These are phyloP conservation scores for Setipinna tenuifilis DNA, from an alignment of 2,797 vertebrate species.

Conservation along the genomic window DNA sequence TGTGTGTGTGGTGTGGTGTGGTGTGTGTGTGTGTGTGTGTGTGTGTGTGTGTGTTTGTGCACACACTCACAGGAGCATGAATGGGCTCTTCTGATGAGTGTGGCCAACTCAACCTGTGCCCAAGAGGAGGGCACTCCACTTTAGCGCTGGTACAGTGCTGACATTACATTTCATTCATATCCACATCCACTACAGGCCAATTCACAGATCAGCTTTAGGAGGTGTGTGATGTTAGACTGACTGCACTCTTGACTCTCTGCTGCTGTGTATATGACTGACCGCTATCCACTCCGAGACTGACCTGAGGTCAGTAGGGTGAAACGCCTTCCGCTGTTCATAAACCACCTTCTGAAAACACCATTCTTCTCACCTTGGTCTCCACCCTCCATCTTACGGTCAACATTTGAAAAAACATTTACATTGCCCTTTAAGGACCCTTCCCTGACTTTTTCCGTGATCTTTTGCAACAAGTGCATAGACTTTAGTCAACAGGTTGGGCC, in stretches of 20 bases:
- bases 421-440: too few relatives aligned
- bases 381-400: too few relatives aligned
- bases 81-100: constrained; percentile 10
- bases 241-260: too few relatives aligned
- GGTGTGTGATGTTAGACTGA: too few relatives aligned
- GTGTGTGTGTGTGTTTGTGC: not conserved
- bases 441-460: too few relatives aligned
- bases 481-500: too few relatives aligned
- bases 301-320: not conserved
- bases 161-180: not conserved
- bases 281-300: too few relatives aligned
- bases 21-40: not conserved
- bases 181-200: too few relatives aligned
- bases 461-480: too few relatives aligned
- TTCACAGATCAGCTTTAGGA: too few relatives aligned
- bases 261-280: not conserved
- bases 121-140: not conserved
- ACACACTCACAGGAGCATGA: not conserved
- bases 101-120: not conserved
- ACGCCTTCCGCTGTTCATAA: not conserved
- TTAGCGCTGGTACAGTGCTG: not conserved
- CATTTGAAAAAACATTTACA: too few relatives aligned
- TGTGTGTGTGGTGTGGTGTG: not conserved
- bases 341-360: not conserved
- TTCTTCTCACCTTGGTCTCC: not conserved